Base-by-base conservation (phyloP, 1,140 invertebrate species). In the Polypedilum pembai region DNA sequence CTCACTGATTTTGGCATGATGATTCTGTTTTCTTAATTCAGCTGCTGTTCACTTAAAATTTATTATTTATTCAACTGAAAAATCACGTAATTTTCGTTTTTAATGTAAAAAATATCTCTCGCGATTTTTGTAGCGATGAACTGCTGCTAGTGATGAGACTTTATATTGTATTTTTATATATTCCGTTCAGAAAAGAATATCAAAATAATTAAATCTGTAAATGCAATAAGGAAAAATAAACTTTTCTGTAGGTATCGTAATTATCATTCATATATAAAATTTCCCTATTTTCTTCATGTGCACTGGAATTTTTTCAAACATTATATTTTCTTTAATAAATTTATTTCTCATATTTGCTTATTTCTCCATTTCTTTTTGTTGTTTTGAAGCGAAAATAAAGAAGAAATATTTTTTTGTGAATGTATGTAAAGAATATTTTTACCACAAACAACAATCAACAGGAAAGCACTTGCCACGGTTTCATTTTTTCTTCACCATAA, bases 1-100 rank as follows among this genome's bases (percentile, higher is more conserved):
- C 65, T 69, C 18, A 69, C 65, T 21, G 65, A 69, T 69, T 69
- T 69, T 69, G 65, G 65, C 65, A 69, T 69, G 65, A 69, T 69
- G 65, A 69, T 69, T n/a, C 45, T 56, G 45, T 56, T 56, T 56
- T 45, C 12, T 56, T 12, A 56, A 56, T 56, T 56, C n/a, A n/a
- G 65, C 5, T 69, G 65, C 17, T 20, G 10, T 8, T 20, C 15
- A 20, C 20, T 69, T 5, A 18, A 69, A 56, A 56, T 56, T 56
- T 69, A 69, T 69, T 4, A 69, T 69, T 18, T 18, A 8, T 69
- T 69, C 18, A 20, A 20, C 17, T 8, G 18, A 21, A 7, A 69
- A 69, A 69, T 20, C 17, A 7, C 20, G 65, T 20, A 33, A 33
- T 33, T 33, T 69, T 69, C 20, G 17, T 18, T 21, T 21, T 18